Evolutionary conservation across 2,797 vertebrate genomes (phyloP).

Genomic region (Malurus leucopterus): DNA sequence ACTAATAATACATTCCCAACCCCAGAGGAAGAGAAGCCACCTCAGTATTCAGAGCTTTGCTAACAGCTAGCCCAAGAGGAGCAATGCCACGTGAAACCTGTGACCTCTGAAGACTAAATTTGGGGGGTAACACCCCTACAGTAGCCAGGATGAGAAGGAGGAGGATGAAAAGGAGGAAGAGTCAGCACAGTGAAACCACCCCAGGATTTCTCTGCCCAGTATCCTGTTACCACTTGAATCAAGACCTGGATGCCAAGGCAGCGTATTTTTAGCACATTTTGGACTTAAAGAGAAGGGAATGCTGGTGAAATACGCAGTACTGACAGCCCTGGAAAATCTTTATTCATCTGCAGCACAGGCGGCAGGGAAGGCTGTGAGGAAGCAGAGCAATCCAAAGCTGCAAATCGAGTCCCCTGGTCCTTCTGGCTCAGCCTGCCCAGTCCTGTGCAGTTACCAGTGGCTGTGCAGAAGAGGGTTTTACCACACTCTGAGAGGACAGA

Average conservation of each 20-base stretch:
- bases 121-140: not conserved
- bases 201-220: not conserved
- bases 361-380: not conserved
- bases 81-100: rapidly evolving
- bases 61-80: not conserved
- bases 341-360: not conserved
- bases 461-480: not conserved
- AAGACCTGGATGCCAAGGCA: constrained; percentile 4
- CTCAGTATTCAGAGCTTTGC: rapidly evolving
- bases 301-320: not conserved
- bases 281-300: constrained; percentile 5
- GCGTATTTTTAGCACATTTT: constrained; percentile 42
- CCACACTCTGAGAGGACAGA: not conserved
- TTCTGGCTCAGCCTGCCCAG: not conserved
- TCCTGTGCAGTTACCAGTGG: not conserved
- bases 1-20: not conserved
- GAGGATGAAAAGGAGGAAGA: not conserved
- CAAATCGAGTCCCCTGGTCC: rapidly evolving
- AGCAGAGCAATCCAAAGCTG: not conserved
- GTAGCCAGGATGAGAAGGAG: not conserved
- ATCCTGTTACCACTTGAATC: constrained; percentile 12
- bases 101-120: not conserved
- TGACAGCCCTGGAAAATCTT: constrained; percentile 45
- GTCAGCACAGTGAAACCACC: not conserved
- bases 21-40: not conserved